Percentiles rank a stretch among this genome's conserved stretches.
Conservation (phyloP, 1,140 invertebrate genomes). For the Euborellia annulipes region DNA sequence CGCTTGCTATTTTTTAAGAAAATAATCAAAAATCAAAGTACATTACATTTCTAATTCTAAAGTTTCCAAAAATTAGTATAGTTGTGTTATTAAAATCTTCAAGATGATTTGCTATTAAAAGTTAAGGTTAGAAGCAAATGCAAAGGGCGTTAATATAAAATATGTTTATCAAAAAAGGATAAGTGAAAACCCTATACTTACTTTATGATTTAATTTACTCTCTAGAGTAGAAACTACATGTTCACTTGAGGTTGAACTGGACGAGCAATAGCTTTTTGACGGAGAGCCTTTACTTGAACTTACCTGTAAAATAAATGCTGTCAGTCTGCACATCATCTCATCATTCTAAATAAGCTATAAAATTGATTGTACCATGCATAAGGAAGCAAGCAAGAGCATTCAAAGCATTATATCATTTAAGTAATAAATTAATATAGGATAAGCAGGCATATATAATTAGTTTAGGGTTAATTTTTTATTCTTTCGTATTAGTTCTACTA, state of each 20-base stretch:
- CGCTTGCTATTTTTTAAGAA: no score
- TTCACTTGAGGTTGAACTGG: conserved; percentile 43
- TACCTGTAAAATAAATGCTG: conserved; percentile 23
- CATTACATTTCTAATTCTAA: no score
- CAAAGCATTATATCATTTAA: conserved; percentile 1
- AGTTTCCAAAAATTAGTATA: no score
- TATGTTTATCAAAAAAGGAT: no score
- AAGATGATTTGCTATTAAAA: no score
- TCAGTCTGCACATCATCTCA: not conserved
- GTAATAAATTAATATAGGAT: conserved; percentile 12
- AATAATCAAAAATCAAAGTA: no score
- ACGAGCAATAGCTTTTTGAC: conserved; percentile 39
- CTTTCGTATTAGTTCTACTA: no score
- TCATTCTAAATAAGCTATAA: not conserved
- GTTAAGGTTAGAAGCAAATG: no score
- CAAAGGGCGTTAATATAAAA: no score
- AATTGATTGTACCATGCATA: not conserved
- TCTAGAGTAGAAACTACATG: conserved; percentile 35
- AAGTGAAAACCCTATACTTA: conserved; percentile 14
- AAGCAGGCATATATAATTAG: conserved; percentile 15
- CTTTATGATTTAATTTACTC: conserved; percentile 19
- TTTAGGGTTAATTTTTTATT: no score
- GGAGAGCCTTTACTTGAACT: conserved; percentile 36
- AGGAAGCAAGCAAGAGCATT: not conserved
- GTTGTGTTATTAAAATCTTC: no score